Evolutionary conservation across 1,140 invertebrate species (phyloP).

Genomic region (Aethina tumida): DNA sequence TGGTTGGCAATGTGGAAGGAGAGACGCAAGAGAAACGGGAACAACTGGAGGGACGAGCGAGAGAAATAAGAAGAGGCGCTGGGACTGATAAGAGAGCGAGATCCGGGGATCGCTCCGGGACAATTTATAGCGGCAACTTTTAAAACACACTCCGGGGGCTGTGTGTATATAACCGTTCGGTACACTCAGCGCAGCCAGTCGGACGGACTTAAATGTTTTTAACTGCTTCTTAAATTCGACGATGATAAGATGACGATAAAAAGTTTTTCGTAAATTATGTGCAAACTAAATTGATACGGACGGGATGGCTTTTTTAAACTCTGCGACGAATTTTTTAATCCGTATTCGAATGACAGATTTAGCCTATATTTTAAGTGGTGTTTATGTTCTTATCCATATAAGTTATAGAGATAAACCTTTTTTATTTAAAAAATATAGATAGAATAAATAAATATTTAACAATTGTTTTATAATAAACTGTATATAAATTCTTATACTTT

Average conservation of each 20-base stretch:
- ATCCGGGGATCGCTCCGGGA: slow-evolving; percentile 36
- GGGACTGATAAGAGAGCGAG: slow-evolving; percentile 33
- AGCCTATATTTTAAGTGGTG: too few species aligned
- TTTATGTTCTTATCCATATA: too few species aligned
- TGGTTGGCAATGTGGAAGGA: slow-evolving; percentile 4
- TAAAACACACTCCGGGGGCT: slow-evolving; percentile 36
- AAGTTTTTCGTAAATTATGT: too few species aligned
- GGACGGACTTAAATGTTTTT: slow-evolving; percentile 26
- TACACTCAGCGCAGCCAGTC: slow-evolving; percentile 25
- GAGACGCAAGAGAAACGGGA: slow-evolving; percentile 7
- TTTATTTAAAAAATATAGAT: too few species aligned
- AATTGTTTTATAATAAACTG: too few species aligned
- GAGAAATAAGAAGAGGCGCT: slow-evolving; percentile 27
- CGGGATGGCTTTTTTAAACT: too few species aligned
- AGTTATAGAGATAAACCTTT: too few species aligned
- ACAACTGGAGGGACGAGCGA: slow-evolving; percentile 7
- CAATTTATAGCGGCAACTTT: slow-evolving; percentile 39
- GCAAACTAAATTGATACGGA: too few species aligned
- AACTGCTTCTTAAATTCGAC: slow-evolving; percentile 27
- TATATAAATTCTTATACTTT: too few species aligned
- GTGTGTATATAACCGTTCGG: slow-evolving; percentile 34
- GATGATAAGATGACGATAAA: slow-evolving; percentile 22
- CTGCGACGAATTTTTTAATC: too few species aligned
- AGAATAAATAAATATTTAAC: too few species aligned
- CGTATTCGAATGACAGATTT: too few species aligned